Percentiles rank a stretch among this genome's conserved stretches.
Evolutionary conservation across 2,113 vertebrate genomes (phyloP).

Genomic region (Thamnaconus septentrionalis): DNA sequence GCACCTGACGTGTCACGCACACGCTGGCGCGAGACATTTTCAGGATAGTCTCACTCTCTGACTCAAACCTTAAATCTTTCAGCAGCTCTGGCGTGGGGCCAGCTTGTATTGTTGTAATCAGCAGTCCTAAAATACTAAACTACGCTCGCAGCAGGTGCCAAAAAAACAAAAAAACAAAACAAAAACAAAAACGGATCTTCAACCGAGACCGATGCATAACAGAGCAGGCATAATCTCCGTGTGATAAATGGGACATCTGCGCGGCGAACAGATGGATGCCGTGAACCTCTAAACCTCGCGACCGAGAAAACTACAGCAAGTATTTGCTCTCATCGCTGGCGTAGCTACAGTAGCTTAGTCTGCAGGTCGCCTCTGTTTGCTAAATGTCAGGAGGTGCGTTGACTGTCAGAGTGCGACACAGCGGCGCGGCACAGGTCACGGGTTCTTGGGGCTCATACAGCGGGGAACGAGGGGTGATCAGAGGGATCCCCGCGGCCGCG

Average conservation of each 20-base stretch:
- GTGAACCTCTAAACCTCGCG: conserved; percentile 41
- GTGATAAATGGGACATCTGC: conserved; percentile 47
- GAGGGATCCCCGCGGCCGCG: conserved; percentile 8
- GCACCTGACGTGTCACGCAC: conserved; percentile 7
- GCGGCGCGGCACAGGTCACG: conserved; percentile 25
- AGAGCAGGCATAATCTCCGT: conserved; percentile 47
- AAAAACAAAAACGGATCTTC: conserved; percentile 46
- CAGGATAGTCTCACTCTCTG: conserved; percentile 27
- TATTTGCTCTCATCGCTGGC: conserved; percentile 36
- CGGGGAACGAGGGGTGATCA: conserved; percentile 32
- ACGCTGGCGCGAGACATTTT: conserved; percentile 5
- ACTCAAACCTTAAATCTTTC: conserved; percentile 35
- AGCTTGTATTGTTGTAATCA: conserved; percentile 47
- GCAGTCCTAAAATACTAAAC: conserved; percentile 47
- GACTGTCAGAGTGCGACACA: conserved; percentile 14
- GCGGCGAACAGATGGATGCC: conserved; percentile 62
- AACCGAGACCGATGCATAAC: conserved; percentile 45
- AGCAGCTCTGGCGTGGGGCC: conserved; percentile 34
- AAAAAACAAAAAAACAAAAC: conserved; percentile 41
- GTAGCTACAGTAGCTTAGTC: conserved; percentile 17
- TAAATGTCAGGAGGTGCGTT: conserved; percentile 63
- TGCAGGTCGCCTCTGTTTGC: conserved; percentile 38
- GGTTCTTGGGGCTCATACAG: conserved; percentile 6
- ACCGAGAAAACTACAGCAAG: conserved; percentile 40
- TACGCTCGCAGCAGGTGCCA: conserved; percentile 41